Percentiles rank a stretch among this genome's conserved stretches.
Evolutionary conservation across 2,888 invertebrate species (phyloP).

Genomic region (Macaria liturata): DNA sequence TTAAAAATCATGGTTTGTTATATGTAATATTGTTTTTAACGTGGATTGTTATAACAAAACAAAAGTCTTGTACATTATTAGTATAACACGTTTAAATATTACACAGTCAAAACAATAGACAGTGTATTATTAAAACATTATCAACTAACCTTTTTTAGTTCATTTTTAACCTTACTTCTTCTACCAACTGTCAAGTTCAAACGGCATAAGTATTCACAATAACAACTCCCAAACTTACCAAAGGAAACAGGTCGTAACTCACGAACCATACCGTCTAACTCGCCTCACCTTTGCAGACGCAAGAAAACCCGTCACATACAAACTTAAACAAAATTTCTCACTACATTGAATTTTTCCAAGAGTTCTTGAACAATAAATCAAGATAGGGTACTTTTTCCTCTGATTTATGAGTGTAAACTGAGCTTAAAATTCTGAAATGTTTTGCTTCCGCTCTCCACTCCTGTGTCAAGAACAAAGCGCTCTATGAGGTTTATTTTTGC

Average conservation of each 20-base stretch:
- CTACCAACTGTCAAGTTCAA: too few relatives aligned
- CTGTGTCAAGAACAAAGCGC: constrained; percentile 34
- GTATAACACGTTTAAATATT: not conserved
- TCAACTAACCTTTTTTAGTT: too few relatives aligned
- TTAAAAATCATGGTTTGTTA: constrained; percentile 24
- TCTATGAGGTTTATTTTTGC: constrained; percentile 32
- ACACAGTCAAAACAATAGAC: too few relatives aligned
- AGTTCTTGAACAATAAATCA: constrained; percentile 49
- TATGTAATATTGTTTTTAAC: constrained; percentile 13
- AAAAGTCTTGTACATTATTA: not conserved
- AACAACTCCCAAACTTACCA: too few relatives aligned
- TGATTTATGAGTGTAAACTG: constrained; percentile 50
- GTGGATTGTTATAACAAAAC: too few relatives aligned
- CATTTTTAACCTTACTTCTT: too few relatives aligned
- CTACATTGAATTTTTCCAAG: constrained; percentile 43
- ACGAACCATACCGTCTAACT: constrained; percentile 1
- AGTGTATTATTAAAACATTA: too few relatives aligned
- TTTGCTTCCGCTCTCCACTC: constrained; percentile 25
- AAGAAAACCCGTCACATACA: constrained; percentile 22
- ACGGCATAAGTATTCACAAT: too few relatives aligned
- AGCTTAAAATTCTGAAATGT: constrained; percentile 40
- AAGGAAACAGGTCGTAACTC: too few relatives aligned
- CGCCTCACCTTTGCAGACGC: not conserved
- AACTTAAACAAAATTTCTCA: constrained; percentile 35
- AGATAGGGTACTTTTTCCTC: constrained; percentile 44